phyloP scores from a whole-genome alignment of 2,888 invertebrate species.

The Hirtodrosophila cameraria region DNA sequence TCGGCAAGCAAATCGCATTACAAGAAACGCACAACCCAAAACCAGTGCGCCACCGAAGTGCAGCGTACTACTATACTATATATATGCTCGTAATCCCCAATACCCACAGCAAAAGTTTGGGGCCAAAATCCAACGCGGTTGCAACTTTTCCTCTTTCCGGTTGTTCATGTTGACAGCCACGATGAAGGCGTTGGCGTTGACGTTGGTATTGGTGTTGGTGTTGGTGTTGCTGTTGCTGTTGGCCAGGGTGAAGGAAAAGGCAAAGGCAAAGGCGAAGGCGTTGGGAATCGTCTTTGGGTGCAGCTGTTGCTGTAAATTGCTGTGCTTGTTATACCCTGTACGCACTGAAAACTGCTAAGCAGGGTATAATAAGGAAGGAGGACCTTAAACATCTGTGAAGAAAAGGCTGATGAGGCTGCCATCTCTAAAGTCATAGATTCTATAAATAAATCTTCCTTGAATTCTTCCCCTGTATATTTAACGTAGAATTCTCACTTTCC shows the following conservation, averaged over 20 bases:
- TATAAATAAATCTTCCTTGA: too few relatives aligned
- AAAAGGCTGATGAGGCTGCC: too few relatives aligned
- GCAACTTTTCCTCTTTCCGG: constrained; percentile 78
- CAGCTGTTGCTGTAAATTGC: constrained; percentile 47
- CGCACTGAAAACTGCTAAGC: too few relatives aligned
- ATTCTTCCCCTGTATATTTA: too few relatives aligned
- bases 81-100: too few relatives aligned
- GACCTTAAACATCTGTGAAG: too few relatives aligned
- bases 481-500: too few relatives aligned
- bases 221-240: constrained; percentile 36
- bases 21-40: constrained; percentile 30
- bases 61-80: constrained; percentile 24
- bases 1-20: constrained; percentile 65
- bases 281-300: constrained; percentile 1
- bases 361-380: too few relatives aligned
- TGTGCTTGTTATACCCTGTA: constrained; percentile 10
- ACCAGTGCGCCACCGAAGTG: constrained; percentile 15
- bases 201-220: constrained; percentile 2
- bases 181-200: constrained; percentile 8
- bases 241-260: constrained; percentile 16
- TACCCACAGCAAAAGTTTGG: constrained; percentile 35
- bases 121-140: constrained; percentile 50
- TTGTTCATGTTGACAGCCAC: constrained; percentile 41
- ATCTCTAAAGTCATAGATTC: too few relatives aligned
- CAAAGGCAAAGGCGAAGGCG: constrained; percentile 2